Base-by-base conservation (phyloP, 2,797 vertebrate genomes). In the Rhinoraja longicauda region DNA sequence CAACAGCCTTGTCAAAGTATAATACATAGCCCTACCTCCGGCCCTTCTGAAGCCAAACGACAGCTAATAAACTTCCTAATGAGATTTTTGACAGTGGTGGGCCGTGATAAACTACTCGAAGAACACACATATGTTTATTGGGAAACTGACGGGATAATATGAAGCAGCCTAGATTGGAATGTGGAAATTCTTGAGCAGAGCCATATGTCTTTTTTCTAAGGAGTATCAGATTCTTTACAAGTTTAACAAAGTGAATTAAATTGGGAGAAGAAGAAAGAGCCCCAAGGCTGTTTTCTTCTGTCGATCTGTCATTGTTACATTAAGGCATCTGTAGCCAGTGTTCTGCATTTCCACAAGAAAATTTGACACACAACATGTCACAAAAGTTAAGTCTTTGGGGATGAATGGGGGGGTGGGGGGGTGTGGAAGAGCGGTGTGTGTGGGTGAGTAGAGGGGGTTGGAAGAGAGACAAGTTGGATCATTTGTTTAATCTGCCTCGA, bases 101-200 rank as follows among this genome's bases (percentile, higher is more conserved):
- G 32, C 36, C 29, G 26, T 92, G 26, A 53, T 92, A 45, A 57
- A 73, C 70, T 73, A 73, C 24, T 29, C n/a, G 24, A 75, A 75
- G 59, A 39, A 39, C 70, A 75, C 7, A 17, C 84, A 32, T 36
- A 88, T 67, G 62, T 88, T 88, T 88, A 73, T 92, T 92, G 90
- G 90, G 72, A 92, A 92, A 75, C 24, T 92, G 67, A 57, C 90
- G 73, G 36, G 70, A n/a, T 92, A 92, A 92, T 75, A 75, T 75
- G 26, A 92, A 92, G 39, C 90, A 92, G 90, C 39, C 90, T 75
- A 17, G 45, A 73, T 92, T 53, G 90, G 90, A 92, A 92, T 92
- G 90, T 92, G 36, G 90, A 39, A 92, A 75, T 73, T 92, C 45
- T 75, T 92, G 72, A 92, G 90, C 53, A 19, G 39, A 53, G 70